Evolutionary conservation across 1,140 invertebrate species (phyloP).

Genomic region (Drosophila willistoni): DNA sequence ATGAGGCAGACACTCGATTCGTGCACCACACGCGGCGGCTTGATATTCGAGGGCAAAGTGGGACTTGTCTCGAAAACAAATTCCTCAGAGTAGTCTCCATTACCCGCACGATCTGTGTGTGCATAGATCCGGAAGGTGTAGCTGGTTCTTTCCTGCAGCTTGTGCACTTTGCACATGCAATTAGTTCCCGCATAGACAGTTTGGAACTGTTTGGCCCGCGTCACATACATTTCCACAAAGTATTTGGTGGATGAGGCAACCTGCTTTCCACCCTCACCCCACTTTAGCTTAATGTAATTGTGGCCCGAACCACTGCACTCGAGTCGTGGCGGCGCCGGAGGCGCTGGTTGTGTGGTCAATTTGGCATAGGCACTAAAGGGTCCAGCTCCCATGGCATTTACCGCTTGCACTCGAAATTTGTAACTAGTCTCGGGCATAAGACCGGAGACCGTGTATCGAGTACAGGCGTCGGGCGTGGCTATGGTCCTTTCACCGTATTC

Average conservation of each 20-base stretch:
- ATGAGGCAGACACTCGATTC: slow-evolving; percentile 62
- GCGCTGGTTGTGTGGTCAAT: slow-evolving; percentile 89
- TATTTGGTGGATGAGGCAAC: slow-evolving; percentile 85
- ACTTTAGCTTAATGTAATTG: slow-evolving; percentile 93
- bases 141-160: slow-evolving; percentile 89
- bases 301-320: slow-evolving; percentile 89
- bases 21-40: slow-evolving; percentile 86
- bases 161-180: slow-evolving; percentile 90
- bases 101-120: slow-evolving; percentile 90
- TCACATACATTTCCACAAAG: slow-evolving; percentile 90
- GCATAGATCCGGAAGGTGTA: slow-evolving; percentile 94
- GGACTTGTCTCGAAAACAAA: slow-evolving; percentile 88
- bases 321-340: slow-evolving; percentile 89
- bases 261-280: slow-evolving; percentile 86
- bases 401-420: slow-evolving; percentile 90
- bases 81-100: slow-evolving; percentile 89
- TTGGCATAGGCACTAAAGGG: slow-evolving; percentile 89
- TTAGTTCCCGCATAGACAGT: slow-evolving; percentile 91
- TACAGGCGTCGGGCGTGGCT: slow-evolving; percentile 85
- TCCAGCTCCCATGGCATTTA: slow-evolving; percentile 92
- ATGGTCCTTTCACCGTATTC: slow-evolving; percentile 87
- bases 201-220: slow-evolving; percentile 87
- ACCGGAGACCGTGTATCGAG: slow-evolving; percentile 84
- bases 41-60: slow-evolving; percentile 90
- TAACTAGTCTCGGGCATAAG: slow-evolving; percentile 86